Evolutionary conservation across 2,113 vertebrate species (phyloP).

Genomic region (Fregata magnificens): DNA sequence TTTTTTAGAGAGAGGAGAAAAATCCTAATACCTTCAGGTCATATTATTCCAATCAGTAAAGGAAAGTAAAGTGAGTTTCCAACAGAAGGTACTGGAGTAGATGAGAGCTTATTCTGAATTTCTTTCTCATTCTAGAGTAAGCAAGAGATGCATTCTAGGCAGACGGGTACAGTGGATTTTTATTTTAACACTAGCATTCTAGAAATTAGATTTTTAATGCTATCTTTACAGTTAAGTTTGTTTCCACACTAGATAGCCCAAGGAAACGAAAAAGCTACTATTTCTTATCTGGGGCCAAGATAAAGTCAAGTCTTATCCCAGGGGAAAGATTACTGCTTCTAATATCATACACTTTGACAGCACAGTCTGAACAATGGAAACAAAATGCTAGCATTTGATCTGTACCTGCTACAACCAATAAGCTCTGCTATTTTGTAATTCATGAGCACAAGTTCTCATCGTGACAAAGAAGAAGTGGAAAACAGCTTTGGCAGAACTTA

Average conservation of each 20-base stretch:
- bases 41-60: neutral
- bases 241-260: neutral
- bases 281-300: neutral
- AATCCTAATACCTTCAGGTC: neutral
- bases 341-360: neutral
- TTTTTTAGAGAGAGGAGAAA: neutral
- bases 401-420: neutral
- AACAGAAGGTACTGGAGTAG: neutral
- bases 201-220: neutral
- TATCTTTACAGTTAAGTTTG: neutral
- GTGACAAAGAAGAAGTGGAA: neutral
- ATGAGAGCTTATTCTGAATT: neutral
- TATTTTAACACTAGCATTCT: neutral
- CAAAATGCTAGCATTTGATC: constrained; percentile 15
- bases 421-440: constrained; percentile 9
- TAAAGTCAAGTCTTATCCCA: neutral
- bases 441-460: neutral
- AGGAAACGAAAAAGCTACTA: neutral
- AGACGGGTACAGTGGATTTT: neutral
- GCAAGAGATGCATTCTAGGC: neutral
- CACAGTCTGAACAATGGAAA: constrained; percentile 1
- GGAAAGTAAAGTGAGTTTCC: neutral
- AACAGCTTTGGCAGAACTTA: neutral
- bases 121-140: neutral
- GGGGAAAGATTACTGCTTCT: neutral